Evolutionary conservation across 1,140 invertebrate genomes (phyloP), one percentile per base, ranked within the genome.

Genomic region (Drosophila tsacasi): DNA sequence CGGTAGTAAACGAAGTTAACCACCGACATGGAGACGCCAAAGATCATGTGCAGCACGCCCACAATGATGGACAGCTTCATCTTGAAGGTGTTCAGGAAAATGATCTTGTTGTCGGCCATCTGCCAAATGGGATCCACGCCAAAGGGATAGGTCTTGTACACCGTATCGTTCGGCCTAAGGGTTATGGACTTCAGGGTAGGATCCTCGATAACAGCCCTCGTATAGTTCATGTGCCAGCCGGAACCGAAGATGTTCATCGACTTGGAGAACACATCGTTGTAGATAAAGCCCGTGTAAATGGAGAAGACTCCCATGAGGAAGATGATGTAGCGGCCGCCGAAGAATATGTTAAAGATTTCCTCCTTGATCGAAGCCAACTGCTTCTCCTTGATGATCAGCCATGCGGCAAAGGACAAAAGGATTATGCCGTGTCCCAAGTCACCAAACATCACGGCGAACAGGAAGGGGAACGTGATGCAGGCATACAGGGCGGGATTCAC

Each of bases 1-100:
- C 95, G 95, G 94, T 97, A 98, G 93, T 95, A 98, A 95, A 96
- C 92, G 93, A 98, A 97, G 94, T 99, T 99, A 44, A 97, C 94
- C 35, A 98, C 95, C 83, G 97, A 97, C 83, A 99, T 95, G 78
- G 95, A 94, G 5, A 99, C 96, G 40, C 99, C 99, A 93, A 99
- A 99, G 49, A 98, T 95, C 99, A 99, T 99, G 93, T 99, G 99
- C 59, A 96, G 81, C 0, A 99, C 97, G 23, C 98, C 99, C 89
- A 99, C 96, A 69, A 99, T 98, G 64, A 99, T 98, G 15, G 98
- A 99, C 35, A 99, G 94, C 93, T 99, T 99, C 99, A 99, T 99
- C 94, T 99, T 99, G 93, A 97, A 98, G 0, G 98, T 98, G 94
- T 99, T 99, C 25, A 98, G 93, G 94, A 99, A 99, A 47, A 98